Percentiles rank a stretch among this genome's conserved stretches.
phyloP scores from a whole-genome alignment of 2,888 invertebrate genomes.

The Smittia sp. region DNA sequence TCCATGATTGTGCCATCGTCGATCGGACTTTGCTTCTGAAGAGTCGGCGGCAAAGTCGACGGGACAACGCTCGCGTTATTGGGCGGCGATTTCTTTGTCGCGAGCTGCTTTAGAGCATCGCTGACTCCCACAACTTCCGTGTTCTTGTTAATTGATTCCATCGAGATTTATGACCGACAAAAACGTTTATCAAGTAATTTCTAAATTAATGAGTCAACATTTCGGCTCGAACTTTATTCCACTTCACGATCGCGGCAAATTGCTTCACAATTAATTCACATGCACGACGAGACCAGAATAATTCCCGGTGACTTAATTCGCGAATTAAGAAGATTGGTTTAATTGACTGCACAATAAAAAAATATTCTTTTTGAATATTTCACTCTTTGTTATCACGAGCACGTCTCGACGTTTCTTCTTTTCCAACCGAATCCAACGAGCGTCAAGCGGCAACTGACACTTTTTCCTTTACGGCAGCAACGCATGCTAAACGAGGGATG shows the following conservation, averaged over 20 bases:
- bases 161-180: neutral
- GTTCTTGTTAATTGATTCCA: slow-evolving; percentile 25
- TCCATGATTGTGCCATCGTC: slow-evolving; percentile 8
- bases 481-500: neutral
- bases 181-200: neutral
- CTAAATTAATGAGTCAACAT: neutral
- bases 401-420: neutral
- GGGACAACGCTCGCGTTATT: neutral
- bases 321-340: neutral
- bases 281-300: too few species aligned
- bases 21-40: slow-evolving; percentile 5
- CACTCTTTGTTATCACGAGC: neutral
- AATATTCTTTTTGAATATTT: neutral
- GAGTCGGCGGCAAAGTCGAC: neutral
- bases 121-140: slow-evolving; percentile 33
- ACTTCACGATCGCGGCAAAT: neutral
- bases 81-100: neutral
- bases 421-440: neutral
- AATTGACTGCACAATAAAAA: neutral
- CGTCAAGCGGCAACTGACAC: neutral
- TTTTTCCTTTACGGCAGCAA: neutral
- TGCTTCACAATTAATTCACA: too few species aligned
- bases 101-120: neutral
- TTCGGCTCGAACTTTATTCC: neutral
- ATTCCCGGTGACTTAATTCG: slow-evolving; percentile 1